Base-by-base conservation (phyloP, 2,797 vertebrate species). In the Tiaroga cobitis region DNA sequence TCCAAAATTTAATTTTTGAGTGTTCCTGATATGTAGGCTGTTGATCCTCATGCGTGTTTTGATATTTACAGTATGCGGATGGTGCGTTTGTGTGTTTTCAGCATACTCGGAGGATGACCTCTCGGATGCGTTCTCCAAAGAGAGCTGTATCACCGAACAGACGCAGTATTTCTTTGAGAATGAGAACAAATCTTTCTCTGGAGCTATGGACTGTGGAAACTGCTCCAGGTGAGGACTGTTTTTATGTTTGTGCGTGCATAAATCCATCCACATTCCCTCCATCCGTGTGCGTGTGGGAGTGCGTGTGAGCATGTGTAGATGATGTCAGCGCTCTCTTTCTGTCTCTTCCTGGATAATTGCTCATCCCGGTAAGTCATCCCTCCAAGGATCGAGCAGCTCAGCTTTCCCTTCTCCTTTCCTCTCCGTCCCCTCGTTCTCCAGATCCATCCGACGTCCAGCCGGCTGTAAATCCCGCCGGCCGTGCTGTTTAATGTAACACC, bases 111-210 rank as follows among this genome's bases (percentile, higher is more conserved):
- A 99, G 63, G 97, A 99, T 9, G 98, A 99, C 85, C 96, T 97
- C 0, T 88, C 95, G 2, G 94, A 97, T 67, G 93, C 95, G 51
- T 94, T 97, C 90, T 97, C 97, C 83, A 99, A 99, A 93, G 97
- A 99, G 90, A 99, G 98, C 92, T 99, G 98, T 84, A 99, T 99
- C 91, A 99, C 97, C 1, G 98, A 99, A 89, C 98, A 99, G 93
- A 99, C 98, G 11, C 98, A 99, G 89, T 99, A 99, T 94, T 99
- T 98, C 94, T 99, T 99, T 89, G 96, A 97, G 90, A 98, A 97
- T 24, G 94, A 98, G 0, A 97, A 97, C 89, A 97, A 93, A 93
- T 97, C 98, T 26, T 98, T 98, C 92, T 91, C 91, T 87, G 97
- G 98, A 65, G 94, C 97, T n/a, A 91, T 99, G 90, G 98, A 99